phyloP scores from a whole-genome alignment of 2,113 vertebrate species.

The Platycercus adscitus region DNA sequence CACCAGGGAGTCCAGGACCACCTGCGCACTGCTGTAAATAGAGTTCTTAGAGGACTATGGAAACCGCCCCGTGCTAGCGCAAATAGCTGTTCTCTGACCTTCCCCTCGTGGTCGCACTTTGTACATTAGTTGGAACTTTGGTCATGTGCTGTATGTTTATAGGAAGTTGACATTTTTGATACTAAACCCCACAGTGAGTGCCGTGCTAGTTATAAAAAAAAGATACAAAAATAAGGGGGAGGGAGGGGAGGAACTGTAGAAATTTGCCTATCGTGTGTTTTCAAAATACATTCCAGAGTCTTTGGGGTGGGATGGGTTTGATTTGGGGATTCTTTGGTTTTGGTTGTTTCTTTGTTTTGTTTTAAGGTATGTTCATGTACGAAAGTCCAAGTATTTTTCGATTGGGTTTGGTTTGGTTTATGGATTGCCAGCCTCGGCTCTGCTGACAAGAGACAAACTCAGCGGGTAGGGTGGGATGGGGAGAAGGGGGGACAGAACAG shows the following conservation, averaged over 20 bases:
- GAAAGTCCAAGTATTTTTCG: constrained; percentile 16
- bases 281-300: constrained; percentile 71
- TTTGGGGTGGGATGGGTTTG: constrained; percentile 36
- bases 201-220: constrained; percentile 69
- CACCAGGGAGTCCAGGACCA: not conserved
- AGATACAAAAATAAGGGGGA: not conserved
- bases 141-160: constrained; percentile 87
- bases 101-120: constrained; percentile 69
- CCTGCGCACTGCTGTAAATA: constrained; percentile 78
- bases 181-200: constrained; percentile 78
- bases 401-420: not conserved
- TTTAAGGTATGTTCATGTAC: constrained; percentile 25
- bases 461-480: not conserved
- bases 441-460: constrained; percentile 48
- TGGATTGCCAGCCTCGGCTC: constrained; percentile 21
- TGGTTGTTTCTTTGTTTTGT: constrained; percentile 40
- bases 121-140: constrained; percentile 85
- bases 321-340: not conserved
- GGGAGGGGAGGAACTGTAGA: constrained; percentile 76
- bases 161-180: constrained; percentile 80
- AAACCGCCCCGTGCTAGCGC: constrained; percentile 67
- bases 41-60: constrained; percentile 51
- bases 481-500: not conserved
- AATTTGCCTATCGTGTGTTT: constrained; percentile 75
- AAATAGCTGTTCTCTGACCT: constrained; percentile 76